phyloP scores from a whole-genome alignment of 2,113 vertebrate species.

The Bolborhynchus lineola region DNA sequence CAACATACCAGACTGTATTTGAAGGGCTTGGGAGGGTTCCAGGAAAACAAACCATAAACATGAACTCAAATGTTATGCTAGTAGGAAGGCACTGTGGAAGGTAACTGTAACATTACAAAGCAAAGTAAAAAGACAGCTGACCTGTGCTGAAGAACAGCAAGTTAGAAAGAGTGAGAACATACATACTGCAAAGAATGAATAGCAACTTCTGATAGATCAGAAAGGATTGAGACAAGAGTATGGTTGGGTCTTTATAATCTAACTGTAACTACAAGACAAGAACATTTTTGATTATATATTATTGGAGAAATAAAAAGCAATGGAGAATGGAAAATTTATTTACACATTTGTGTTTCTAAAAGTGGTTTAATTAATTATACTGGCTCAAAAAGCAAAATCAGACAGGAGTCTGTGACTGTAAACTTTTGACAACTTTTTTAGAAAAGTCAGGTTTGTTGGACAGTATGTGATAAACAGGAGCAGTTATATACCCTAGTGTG shows the following conservation, averaged over 20 bases:
- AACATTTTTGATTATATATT: neutral
- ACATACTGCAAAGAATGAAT: neutral
- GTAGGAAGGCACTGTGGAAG: neutral
- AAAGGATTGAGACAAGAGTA: neutral
- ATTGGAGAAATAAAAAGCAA: neutral
- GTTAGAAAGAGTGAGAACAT: neutral
- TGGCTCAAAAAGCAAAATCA: neutral
- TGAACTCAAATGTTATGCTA: conserved; percentile 11
- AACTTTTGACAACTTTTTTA: neutral
- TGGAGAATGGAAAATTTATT: neutral
- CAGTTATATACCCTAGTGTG: neutral
- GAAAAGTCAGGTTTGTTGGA: neutral
- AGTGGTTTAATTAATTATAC: neutral
- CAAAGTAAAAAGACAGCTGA: neutral
- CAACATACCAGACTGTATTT: conserved; percentile 53
- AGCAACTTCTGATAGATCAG: neutral
- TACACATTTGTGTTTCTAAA: neutral
- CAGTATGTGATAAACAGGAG: neutral
- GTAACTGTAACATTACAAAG: conserved; percentile 2
- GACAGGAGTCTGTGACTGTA: neutral
- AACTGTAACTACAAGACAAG: neutral
- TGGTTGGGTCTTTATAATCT: neutral
- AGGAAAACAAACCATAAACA: conserved; percentile 64
- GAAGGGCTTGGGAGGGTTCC: conserved; percentile 38
- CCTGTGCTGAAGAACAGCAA: neutral